Percentiles rank a stretch among this genome's conserved stretches.
These are phyloP conservation scores for Drosophila mimica DNA, from an alignment of 2,888 invertebrate species.

Conservation along the genomic window DNA sequence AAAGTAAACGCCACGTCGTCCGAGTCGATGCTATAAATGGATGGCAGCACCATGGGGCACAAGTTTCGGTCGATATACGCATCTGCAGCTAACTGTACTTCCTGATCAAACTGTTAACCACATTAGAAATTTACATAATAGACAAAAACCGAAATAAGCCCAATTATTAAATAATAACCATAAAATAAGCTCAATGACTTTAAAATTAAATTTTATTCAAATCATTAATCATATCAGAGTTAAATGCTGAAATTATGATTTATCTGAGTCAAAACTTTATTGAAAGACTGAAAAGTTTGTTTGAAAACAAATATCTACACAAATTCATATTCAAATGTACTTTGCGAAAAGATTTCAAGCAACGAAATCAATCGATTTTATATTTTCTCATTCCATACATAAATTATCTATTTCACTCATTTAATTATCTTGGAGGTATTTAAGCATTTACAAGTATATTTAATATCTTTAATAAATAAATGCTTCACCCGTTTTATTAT, in stretches of 20 bases:
- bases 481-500: constrained; percentile 1
- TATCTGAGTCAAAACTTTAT: not conserved
- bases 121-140: constrained; percentile 28
- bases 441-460: not conserved
- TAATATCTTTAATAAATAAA: not conserved
- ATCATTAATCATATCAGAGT: not conserved
- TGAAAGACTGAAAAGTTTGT: not conserved
- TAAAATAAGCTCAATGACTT: not conserved
- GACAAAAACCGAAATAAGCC: constrained; percentile 1
- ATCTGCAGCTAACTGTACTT: constrained; percentile 41
- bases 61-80: constrained; percentile 1
- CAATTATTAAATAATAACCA: not conserved
- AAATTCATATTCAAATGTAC: not conserved
- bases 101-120: constrained; percentile 29
- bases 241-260: not conserved
- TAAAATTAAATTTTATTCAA: not conserved
- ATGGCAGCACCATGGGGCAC: constrained; percentile 13
- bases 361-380: not conserved
- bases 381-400: not conserved
- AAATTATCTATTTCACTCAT: not conserved
- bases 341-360: not conserved
- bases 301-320: not conserved
- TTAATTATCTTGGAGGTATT: not conserved
- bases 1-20: constrained; percentile 56
- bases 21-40: constrained; percentile 31